Percentiles rank a stretch among this genome's conserved stretches.
Conservation (phyloP, 35 echinoderm and acorn worm genomes). For the Heliocidaris erythrogramma region DNA sequence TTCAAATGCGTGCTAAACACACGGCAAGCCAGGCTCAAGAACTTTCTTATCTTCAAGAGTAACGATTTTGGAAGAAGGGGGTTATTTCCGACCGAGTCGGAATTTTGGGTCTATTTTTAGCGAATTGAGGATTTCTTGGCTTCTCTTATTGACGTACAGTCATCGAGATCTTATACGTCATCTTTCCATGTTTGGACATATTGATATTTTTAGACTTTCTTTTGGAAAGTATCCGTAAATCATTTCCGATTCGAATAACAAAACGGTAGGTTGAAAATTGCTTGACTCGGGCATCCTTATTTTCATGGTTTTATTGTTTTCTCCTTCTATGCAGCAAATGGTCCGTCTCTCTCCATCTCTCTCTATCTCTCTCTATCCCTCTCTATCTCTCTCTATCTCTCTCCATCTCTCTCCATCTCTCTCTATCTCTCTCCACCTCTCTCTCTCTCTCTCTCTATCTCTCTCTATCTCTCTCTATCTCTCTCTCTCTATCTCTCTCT, state of each 20-base stretch:
- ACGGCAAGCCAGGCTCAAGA: background rate
- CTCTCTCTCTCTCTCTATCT: background rate
- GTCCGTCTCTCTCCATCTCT: no score
- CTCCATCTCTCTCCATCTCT: no score
- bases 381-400: background rate
- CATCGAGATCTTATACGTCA: background rate
- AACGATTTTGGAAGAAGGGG: background rate
- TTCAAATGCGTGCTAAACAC: background rate
- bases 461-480: no score
- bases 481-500: no score
- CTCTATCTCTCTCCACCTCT: background rate
- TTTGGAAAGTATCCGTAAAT: background rate
- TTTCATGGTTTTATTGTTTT: background rate
- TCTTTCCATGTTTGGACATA: background rate
- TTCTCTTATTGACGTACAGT: conserved; percentile 1
- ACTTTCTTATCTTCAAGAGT: background rate
- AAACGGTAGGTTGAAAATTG: background rate
- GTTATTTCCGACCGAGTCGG: background rate
- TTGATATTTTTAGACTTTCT: background rate
- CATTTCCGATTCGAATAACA: background rate
- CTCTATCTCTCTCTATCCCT: background rate
- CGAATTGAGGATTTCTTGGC: background rate
- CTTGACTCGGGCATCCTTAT: background rate
- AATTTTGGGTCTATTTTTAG: background rate
- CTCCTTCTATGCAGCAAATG: background rate